A percentile compares a stretch with the other conserved stretches of the same genome.
Evolutionary conservation across 2,888 invertebrate genomes (phyloP).

Genomic region (Ptychoptera albimana): DNA sequence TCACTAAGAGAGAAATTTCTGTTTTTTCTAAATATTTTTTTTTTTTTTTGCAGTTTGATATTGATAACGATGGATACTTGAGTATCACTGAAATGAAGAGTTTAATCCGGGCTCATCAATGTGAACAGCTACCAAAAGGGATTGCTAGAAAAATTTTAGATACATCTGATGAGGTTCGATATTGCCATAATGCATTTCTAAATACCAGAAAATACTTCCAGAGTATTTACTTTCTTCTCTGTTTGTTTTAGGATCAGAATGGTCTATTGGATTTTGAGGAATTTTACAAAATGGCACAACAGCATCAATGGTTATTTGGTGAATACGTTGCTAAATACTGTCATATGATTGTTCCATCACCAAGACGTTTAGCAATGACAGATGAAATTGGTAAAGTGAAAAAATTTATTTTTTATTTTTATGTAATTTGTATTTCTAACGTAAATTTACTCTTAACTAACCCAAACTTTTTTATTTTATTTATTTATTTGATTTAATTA

Average conservation of each 20-base stretch:
- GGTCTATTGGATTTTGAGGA: constrained; percentile 50
- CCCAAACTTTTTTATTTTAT: background rate
- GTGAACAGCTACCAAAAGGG: constrained; percentile 48
- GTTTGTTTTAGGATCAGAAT: constrained; percentile 20
- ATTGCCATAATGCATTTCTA: too few species aligned
- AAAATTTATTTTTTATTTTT: background rate
- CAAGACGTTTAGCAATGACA: constrained; percentile 18
- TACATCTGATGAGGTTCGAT: constrained; percentile 42
- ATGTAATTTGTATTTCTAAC: background rate
- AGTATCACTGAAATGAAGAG: constrained; percentile 43
- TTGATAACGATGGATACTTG: constrained; percentile 51
- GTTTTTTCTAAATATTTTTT: background rate
- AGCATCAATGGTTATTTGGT: constrained; percentile 32
- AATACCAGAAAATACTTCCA: too few species aligned
- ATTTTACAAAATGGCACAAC: constrained; percentile 44
- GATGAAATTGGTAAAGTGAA: constrained; percentile 22
- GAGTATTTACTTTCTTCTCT: background rate
- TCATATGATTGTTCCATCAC: constrained; percentile 23
- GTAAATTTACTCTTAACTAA: background rate
- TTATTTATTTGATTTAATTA: background rate
- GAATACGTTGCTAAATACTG: constrained; percentile 24
- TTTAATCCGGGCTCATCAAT: constrained; percentile 22
- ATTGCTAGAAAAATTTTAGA: constrained; percentile 50
- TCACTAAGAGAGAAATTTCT: too few species aligned
- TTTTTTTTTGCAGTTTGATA: constrained; percentile 45